Conservation (phyloP, 2,797 vertebrate species). For the Holocentrus rufus region DNA sequence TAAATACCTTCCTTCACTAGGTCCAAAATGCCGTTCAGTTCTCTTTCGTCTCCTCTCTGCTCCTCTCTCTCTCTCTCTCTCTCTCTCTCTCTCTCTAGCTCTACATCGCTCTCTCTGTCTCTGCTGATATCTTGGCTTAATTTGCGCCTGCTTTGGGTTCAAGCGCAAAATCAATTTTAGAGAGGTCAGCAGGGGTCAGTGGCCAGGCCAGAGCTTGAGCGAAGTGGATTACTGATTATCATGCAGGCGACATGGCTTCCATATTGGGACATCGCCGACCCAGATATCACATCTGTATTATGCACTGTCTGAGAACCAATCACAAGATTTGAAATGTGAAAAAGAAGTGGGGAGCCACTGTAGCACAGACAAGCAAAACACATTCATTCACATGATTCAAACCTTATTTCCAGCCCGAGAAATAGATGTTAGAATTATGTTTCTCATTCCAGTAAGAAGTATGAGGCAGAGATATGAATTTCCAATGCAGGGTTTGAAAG, state of each 20-base stretch:
- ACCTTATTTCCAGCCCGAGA: constrained; percentile 46
- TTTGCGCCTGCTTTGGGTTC: constrained; percentile 87
- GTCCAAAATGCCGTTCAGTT: constrained; percentile 46
- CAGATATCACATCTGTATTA: constrained; percentile 70
- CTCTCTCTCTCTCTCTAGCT: constrained; percentile 1
- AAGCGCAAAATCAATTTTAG: constrained; percentile 94
- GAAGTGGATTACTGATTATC: constrained; percentile 89
- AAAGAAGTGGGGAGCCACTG: constrained; percentile 31
- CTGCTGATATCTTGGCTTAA: constrained; percentile 86
- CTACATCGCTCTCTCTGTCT: constrained; percentile 17
- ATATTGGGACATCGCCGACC: constrained; percentile 64
- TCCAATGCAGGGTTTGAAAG: constrained; percentile 30
- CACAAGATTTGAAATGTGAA: constrained; percentile 62
- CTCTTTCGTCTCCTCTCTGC: background rate
- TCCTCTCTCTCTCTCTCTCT: constrained; percentile 17
- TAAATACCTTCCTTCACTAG: constrained; percentile 86
- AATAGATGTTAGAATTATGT: constrained; percentile 40
- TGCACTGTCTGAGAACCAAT: constrained; percentile 60
- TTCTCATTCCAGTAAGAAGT: constrained; percentile 42
- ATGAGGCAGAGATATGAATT: constrained; percentile 47
- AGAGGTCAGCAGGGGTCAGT: constrained; percentile 90
- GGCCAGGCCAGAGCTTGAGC: constrained; percentile 79
- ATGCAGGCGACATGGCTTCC: constrained; percentile 78
- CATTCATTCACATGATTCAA: constrained; percentile 56
- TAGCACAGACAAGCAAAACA: constrained; percentile 42